Evolutionary conservation across 2,888 invertebrate species (phyloP), one percentile per base, ranked within the genome.

Genomic region (Trilocha varians): DNA sequence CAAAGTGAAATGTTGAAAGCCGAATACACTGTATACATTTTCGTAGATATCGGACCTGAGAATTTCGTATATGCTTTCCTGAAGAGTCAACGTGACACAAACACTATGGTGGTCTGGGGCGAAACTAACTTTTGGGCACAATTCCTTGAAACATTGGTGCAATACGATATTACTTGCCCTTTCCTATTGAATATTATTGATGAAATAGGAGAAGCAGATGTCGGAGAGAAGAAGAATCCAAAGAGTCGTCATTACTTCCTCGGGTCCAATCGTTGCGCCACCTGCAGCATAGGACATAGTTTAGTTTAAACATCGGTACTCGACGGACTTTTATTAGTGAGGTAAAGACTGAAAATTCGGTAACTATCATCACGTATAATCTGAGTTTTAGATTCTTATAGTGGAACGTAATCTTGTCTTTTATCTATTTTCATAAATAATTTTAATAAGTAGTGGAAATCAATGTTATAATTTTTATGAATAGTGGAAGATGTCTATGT

Each of bases 271-370:
- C 25, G 25, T 2, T 25, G 25, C 25, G 8, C 6, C 3, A 25
- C 8, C 25, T 25, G 25, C 25, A 3, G 25, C 25, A 9, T 62
- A 62, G 46, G 48, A 45, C 56, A 50, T 44, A 25, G 25, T 25
- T 11, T 25, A 25, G 25, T 25, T 25, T 25, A 40, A 42, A 41
- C 44, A 8, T 38, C 15, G 11, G 39, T 25, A 46, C 32, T 47
- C 44, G 34, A 39, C 32, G 5, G 45, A 41, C 11, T 25, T 25
- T 6, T 63, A 68, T 72, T 72, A 73, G 77, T 75, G 82, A 84
- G 83, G 74, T 73, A 79, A 83, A 85, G 84, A 84, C 84, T 85
- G 84, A 85, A 65, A 76, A 71, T 68, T 76, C 73, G 65, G 65
- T 68, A 62, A 67, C 50, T 56, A 57, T 58, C 59, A 62, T 54